Evolutionary conservation across 2,113 vertebrate species (phyloP), one percentile per base, ranked within the genome.

Genomic region (Bubo bubo): DNA sequence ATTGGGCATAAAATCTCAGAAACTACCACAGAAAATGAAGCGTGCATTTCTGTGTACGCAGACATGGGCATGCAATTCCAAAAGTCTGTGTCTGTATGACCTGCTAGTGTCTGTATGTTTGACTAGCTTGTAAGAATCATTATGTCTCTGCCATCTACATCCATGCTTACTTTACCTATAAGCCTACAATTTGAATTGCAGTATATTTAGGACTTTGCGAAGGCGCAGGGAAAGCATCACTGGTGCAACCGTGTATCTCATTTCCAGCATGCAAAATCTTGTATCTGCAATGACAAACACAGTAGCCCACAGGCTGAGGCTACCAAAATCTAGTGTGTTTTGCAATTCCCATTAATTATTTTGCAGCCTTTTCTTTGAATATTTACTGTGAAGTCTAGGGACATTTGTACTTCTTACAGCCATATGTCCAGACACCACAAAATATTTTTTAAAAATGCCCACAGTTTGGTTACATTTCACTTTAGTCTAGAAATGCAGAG

Each of bases 221-320:
- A 85, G 70, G 58, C 0, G 19, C 27, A 10, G 45, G 35, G 58
- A 79, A 87, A 94, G 45, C 66, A 86, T 23, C 11, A 17, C 62
- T 85, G 89, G 84, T 76, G 59, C 49, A 66, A 34, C 72, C 12
- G 30, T 27, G 15, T 60, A 56, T 82, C 53, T 79, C 35, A 60
- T 87, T 93, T 91, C 86, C 77, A 91, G 68, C 94, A 94, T 95
- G 93, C 88, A 93, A 91, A 87, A 84, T 68, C 50, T 67, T 90
- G 28, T 56, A 7, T 73, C 74, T 89, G 79, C 43, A 86, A 16
- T 34, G 77, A 58, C 50, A 73, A 77, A 86, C 37, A 58, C 37
- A 75, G 79, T 34, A 91, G 55, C 70, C 47, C 28, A 58, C 50
- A 83, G 79, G 82, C 32, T 83, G 41, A 83, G 34, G 47, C 80